Conservation (phyloP, 2,797 vertebrate genomes). For the Masticophis lateralis region DNA sequence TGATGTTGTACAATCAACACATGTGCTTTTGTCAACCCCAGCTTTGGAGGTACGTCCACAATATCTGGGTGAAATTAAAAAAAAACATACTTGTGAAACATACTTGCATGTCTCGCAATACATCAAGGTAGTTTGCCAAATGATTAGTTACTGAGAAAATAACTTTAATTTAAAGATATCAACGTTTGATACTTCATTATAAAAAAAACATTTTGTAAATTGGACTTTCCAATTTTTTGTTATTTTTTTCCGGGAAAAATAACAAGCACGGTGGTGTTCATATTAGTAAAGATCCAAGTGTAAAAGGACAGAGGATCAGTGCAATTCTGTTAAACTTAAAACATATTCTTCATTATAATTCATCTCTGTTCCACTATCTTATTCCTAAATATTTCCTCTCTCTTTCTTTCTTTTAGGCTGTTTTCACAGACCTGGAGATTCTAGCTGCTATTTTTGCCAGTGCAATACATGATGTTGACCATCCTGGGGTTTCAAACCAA, state of each 20-base stretch:
- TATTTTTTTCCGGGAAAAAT: neutral
- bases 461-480: conserved; percentile 98
- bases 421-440: conserved; percentile 98
- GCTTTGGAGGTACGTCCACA: conserved; percentile 85
- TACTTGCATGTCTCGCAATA: neutral
- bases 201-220: neutral
- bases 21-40: conserved; percentile 93
- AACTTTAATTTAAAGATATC: neutral
- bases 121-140: neutral
- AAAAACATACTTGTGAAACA: neutral
- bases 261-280: neutral
- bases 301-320: neutral
- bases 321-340: neutral
- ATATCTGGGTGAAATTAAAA: neutral
- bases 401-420: conserved; percentile 77
- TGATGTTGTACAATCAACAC: conserved; percentile 97
- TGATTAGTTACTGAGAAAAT: neutral
- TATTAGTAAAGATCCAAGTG: neutral
- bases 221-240: neutral
- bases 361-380: conserved; percentile 24
- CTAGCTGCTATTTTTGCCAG: conserved; percentile 98
- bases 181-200: neutral
- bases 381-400: conserved; percentile 8
- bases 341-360: neutral
- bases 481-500: conserved; percentile 98